Evolutionary conservation across 2,888 invertebrate species (phyloP).

Genomic region (Lithophane socia): DNA sequence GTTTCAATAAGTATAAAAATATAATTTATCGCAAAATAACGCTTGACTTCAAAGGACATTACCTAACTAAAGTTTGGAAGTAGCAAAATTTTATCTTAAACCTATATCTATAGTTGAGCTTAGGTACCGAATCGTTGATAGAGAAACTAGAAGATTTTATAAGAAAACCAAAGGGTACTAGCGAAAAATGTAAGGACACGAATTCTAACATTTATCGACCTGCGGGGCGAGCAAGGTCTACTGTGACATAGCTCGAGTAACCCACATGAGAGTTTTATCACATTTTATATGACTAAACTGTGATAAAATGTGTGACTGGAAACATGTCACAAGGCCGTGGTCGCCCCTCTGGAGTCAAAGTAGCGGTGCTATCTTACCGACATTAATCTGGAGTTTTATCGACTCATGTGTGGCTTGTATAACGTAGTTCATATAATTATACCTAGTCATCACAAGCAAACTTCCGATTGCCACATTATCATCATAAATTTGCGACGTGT

Average conservation of each 20-base stretch:
- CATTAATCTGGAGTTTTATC: constrained; percentile 44
- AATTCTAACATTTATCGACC: constrained; percentile 21
- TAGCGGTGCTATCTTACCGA: not conserved
- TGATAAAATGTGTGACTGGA: too few species aligned
- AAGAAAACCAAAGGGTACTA: constrained; percentile 19
- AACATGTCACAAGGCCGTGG: too few species aligned
- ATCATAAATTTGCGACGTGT: constrained; percentile 28
- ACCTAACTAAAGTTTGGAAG: constrained; percentile 36
- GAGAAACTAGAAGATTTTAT: constrained; percentile 14
- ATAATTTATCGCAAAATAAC: constrained; percentile 56
- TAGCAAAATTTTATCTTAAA: constrained; percentile 47
- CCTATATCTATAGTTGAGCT: constrained; percentile 65
- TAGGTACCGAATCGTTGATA: constrained; percentile 26
- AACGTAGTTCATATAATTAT: constrained; percentile 30
- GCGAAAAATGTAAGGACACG: constrained; percentile 6
- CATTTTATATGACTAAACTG: too few species aligned
- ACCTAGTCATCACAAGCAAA: constrained; percentile 32
- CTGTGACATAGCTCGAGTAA: too few species aligned
- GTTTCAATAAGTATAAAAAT: constrained; percentile 50
- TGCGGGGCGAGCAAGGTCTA: too few species aligned
- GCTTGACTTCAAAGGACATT: constrained; percentile 21
- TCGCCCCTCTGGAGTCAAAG: not conserved
- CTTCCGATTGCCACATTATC: constrained; percentile 14
- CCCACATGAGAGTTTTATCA: too few species aligned
- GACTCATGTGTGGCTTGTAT: constrained; percentile 30